A percentile compares a stretch with the other conserved stretches of the same genome.
Conservation (phyloP, 1,140 invertebrate species). For the Fopius arisanus region DNA sequence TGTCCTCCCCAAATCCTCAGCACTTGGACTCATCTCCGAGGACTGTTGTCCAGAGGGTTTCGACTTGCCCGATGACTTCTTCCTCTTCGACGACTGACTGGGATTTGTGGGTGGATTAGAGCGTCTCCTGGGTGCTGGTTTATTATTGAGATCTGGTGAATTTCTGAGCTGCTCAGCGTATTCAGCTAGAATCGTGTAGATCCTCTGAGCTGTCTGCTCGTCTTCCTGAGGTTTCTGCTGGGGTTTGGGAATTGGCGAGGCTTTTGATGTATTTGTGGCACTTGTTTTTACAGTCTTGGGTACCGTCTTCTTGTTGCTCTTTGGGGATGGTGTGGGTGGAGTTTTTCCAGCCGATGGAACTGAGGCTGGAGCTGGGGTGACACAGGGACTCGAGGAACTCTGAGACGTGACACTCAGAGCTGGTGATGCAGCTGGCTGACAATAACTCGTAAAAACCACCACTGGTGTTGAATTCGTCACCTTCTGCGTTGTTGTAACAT, state of each 20-base stretch:
- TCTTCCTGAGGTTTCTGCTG: constrained; percentile 82
- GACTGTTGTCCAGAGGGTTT: constrained; percentile 65
- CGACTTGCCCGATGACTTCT: constrained; percentile 72
- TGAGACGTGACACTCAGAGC: constrained; percentile 70
- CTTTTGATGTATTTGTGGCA: constrained; percentile 69
- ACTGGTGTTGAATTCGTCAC: constrained; percentile 66
- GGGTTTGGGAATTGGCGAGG: constrained; percentile 73
- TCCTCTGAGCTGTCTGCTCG: constrained; percentile 81
- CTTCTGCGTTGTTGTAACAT: constrained; percentile 49
- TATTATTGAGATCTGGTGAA: constrained; percentile 81
- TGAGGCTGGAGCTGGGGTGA: constrained; percentile 65
- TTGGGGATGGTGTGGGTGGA: constrained; percentile 58
- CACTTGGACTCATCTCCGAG: constrained; percentile 69
- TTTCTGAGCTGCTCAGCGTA: constrained; percentile 83
- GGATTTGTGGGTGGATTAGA: constrained; percentile 79
- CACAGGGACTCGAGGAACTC: constrained; percentile 70
- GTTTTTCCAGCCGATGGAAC: constrained; percentile 57
- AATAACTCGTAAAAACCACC: constrained; percentile 70
- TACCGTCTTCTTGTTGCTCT: constrained; percentile 66
- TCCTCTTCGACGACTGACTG: constrained; percentile 74
- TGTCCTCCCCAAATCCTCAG: constrained; percentile 71
- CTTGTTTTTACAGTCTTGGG: constrained; percentile 68
- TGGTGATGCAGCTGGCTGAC: constrained; percentile 69
- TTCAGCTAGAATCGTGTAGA: constrained; percentile 81
- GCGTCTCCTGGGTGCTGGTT: constrained; percentile 77